Evolutionary conservation across 2,113 vertebrate species (phyloP).

Genomic region (Neopipo cinnamomea): DNA sequence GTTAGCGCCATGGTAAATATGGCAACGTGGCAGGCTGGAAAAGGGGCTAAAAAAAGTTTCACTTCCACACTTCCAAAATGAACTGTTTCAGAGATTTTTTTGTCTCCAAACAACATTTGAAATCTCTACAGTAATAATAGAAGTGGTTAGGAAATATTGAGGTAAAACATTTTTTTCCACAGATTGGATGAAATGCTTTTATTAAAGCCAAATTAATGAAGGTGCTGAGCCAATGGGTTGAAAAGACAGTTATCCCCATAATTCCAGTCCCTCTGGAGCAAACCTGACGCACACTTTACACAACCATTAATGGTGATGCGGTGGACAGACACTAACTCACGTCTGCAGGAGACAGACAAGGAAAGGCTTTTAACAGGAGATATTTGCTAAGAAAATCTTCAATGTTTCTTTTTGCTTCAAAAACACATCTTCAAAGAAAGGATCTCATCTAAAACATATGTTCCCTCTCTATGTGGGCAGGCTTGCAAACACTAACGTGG

Average conservation of each 20-base stretch:
- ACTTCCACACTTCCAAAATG: background rate
- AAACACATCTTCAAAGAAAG: background rate
- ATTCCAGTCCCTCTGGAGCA: fast-evolving
- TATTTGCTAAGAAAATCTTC: background rate
- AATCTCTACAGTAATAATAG: background rate
- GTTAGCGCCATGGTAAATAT: conserved; percentile 53
- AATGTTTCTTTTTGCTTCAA: background rate
- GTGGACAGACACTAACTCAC: background rate
- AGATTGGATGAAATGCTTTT: background rate
- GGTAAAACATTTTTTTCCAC: background rate
- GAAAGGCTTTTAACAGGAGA: background rate
- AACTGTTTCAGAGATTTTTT: background rate
- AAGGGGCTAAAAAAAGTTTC: conserved; percentile 45
- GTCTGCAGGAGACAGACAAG: background rate
- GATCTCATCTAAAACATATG: background rate
- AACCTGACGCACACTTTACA: background rate
- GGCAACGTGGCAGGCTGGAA: conserved; percentile 55
- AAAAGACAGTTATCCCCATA: background rate
- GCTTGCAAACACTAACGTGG: background rate
- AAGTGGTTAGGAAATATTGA: background rate
- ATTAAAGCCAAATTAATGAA: background rate
- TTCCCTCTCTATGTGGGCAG: background rate
- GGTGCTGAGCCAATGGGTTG: background rate
- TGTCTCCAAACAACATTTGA: background rate
- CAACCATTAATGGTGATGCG: fast-evolving